Evolutionary conservation across 2,797 vertebrate genomes (phyloP).

Genomic region (Sebastes iracundus): DNA sequence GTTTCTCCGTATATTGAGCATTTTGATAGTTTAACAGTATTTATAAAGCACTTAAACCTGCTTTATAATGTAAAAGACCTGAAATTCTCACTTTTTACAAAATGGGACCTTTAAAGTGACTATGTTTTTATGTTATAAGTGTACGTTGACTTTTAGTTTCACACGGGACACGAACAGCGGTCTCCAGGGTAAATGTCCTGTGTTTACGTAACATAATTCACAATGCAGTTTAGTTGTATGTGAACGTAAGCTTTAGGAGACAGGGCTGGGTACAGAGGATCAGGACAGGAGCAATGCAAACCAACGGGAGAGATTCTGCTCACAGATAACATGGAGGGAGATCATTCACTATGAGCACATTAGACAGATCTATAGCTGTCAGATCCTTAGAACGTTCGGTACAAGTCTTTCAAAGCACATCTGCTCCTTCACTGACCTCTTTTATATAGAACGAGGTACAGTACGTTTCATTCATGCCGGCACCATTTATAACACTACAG

Average conservation of each 20-base stretch:
- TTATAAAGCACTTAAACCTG: no score
- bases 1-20: no score
- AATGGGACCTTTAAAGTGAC: no score
- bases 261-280: background rate
- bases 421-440: background rate
- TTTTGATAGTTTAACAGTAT: no score
- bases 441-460: background rate
- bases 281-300: conserved; percentile 8
- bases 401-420: background rate
- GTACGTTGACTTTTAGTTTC: no score
- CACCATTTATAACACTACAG: background rate
- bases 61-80: no score
- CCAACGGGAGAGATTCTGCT: conserved; percentile 13
- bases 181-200: no score
- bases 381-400: background rate
- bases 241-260: background rate
- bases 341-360: conserved; percentile 16
- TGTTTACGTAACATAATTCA: background rate
- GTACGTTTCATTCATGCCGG: background rate
- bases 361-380: background rate
- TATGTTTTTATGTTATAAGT: no score
- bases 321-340: conserved; percentile 19
- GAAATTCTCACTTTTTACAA: no score
- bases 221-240: background rate
- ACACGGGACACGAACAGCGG: no score